phyloP scores from a whole-genome alignment of 2,888 invertebrate genomes.

The Carpatolechia fugitivella region DNA sequence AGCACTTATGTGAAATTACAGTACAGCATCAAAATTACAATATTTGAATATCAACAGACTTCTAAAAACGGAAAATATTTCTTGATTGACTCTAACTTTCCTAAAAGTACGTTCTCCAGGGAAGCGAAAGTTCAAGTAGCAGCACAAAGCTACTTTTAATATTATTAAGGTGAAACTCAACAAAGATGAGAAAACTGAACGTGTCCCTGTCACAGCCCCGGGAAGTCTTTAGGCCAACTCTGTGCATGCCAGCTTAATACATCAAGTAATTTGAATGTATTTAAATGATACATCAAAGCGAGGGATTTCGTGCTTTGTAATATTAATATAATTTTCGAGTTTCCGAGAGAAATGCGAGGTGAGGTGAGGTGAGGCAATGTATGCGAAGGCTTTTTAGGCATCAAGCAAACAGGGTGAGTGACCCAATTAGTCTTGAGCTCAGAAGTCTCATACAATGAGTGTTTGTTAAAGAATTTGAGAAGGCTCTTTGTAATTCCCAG shows the following conservation, averaged over 20 bases:
- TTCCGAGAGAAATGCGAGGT: not conserved
- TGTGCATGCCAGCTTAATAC: conserved; percentile 6
- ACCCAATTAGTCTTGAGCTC: not conserved
- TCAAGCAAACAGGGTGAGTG: not conserved
- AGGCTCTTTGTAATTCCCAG: not conserved
- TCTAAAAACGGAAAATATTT: no score
- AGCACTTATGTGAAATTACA: no score
- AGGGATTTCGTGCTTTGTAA: conserved; percentile 5
- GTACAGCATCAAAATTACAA: no score
- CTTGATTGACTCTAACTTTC: no score
- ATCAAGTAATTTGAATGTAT: conserved; percentile 19
- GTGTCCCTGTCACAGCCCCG: not conserved
- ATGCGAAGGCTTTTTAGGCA: not conserved
- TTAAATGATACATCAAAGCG: conserved; percentile 15
- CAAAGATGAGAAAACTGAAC: not conserved
- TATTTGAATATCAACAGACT: no score
- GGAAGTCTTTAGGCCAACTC: not conserved
- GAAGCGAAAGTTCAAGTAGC: no score
- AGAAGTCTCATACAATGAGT: not conserved
- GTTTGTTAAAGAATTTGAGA: not conserved
- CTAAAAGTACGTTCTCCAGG: no score
- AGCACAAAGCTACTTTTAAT: not conserved
- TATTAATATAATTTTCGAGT: conserved; percentile 10
- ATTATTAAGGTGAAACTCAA: not conserved
- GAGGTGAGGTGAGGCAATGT: not conserved